Base-by-base conservation (phyloP, 2,797 vertebrate species). In the Scolopax rusticola region DNA sequence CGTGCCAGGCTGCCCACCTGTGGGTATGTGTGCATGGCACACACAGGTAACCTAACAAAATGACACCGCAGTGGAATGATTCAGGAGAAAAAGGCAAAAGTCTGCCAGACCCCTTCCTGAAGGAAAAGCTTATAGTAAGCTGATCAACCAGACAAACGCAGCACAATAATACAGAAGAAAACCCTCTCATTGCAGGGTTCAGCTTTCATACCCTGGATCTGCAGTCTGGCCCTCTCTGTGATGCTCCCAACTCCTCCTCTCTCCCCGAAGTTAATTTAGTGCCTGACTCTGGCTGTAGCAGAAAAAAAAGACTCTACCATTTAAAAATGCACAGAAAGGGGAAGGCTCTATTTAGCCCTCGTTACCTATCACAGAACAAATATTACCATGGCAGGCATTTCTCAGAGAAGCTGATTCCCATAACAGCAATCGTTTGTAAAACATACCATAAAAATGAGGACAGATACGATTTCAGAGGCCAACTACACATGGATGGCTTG, bases 1-100 rank as follows among this genome's bases (percentile, higher is more conserved):
- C 25, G 36, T 0, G 10, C 17, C 86, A 54, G 32, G 9, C 12
- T 59, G 33, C 68, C 20, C 9, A 4, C 0, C 0, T 2, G 25
- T 18, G 24, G 23, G 36, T 3, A 17, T 1, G 12, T 40, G 27
- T 23, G 20, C 36, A 38, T 0, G 0, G 47, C 2, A 1, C 8
- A 11, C 32, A 45, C 0, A 0, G 28, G 45, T 7, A 33, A 27
- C 47, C 25, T 41, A 16, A 32, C 32, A 24, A 24, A 73, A 53
- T 21, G 23, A 24, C 21, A 23, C 18, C 47, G 23, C 28, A 59
- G 61, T 1, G 0, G 5, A 88, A 60, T 19, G 15, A 71, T 47
- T 47, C 38, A 57, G 41, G 16, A 78, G 53, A 47, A 79, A 63
- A 79, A 84, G 38, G 3, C 7, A 43, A 45, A 63, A 65, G 6